Evolutionary conservation across 2,113 vertebrate species (phyloP).

Genomic region (Lucifuga dentata): DNA sequence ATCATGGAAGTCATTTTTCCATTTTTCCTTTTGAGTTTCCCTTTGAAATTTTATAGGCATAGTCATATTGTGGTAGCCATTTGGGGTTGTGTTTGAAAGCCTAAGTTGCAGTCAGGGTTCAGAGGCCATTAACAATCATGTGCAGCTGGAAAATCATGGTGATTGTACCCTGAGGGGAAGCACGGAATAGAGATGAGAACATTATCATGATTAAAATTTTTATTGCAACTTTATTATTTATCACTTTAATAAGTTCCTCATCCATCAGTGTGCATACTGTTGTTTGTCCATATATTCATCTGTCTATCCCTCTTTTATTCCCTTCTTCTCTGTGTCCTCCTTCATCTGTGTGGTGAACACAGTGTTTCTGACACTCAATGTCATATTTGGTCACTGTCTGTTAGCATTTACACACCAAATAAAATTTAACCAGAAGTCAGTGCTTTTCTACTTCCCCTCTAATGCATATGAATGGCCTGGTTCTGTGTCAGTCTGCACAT

Average conservation of each 20-base stretch:
- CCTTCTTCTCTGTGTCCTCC: neutral
- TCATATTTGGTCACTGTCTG: conserved; percentile 32
- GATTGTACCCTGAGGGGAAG: neutral
- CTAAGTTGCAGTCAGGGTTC: too few species aligned
- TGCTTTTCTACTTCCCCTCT: conserved; percentile 36
- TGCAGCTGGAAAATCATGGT: conserved; percentile 5
- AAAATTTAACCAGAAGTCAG: conserved; percentile 56
- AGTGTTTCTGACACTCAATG: conserved; percentile 13
- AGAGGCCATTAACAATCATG: conserved; percentile 8
- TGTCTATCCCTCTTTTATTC: conserved; percentile 7
- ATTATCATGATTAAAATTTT: conserved; percentile 35
- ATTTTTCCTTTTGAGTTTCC: too few species aligned
- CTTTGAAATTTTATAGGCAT: too few species aligned
- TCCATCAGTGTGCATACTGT: conserved; percentile 8
- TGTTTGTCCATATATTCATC: neutral
- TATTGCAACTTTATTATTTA: conserved; percentile 53
- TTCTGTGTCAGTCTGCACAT: conserved; percentile 1
- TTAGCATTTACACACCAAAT: conserved; percentile 58
- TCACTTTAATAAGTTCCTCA: conserved; percentile 37
- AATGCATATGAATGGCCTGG: conserved; percentile 44
- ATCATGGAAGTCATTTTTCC: too few species aligned
- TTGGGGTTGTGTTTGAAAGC: too few species aligned
- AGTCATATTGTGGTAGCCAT: too few species aligned
- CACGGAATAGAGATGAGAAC: conserved; percentile 41
- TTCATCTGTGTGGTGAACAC: conserved; percentile 13